These are phyloP conservation scores for Bufo bufo DNA, from an alignment of 2,113 vertebrate species.

Conservation along the genomic window DNA sequence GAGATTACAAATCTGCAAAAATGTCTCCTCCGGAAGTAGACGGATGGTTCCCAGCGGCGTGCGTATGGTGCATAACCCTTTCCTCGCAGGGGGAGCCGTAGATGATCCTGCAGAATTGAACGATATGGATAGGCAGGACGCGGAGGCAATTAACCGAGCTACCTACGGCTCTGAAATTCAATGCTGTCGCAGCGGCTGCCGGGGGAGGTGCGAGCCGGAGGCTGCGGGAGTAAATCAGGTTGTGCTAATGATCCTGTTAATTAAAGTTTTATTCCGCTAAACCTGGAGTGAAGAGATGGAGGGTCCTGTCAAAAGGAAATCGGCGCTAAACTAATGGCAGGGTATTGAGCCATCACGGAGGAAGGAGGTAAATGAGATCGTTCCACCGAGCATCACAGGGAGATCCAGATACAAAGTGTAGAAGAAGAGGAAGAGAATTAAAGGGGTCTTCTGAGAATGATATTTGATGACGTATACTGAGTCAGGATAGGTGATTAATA, in stretches of 20 bases:
- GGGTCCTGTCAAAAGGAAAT: constrained; percentile 61
- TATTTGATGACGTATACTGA: no score
- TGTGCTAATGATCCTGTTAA: constrained; percentile 75
- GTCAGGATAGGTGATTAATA: no score
- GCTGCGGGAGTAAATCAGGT: constrained; percentile 73
- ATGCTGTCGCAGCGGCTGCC: constrained; percentile 70
- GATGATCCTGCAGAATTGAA: neutral
- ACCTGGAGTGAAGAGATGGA: constrained; percentile 67
- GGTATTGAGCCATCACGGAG: constrained; percentile 5
- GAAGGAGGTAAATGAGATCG: neutral
- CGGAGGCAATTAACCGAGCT: constrained; percentile 67
- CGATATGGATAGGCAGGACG: constrained; percentile 5
- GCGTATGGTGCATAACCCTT: neutral
- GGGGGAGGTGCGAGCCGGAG: constrained; percentile 67
- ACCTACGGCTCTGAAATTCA: constrained; percentile 73
- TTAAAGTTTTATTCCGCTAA: constrained; percentile 72
- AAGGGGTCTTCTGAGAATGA: no score
- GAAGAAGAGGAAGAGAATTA: no score
- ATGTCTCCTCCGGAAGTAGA: neutral
- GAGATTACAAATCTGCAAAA: constrained; percentile 6
- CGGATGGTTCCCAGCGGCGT: neutral
- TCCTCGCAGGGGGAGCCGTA: neutral
- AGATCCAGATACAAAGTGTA: no score
- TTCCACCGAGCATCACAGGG: no score
- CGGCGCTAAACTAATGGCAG: constrained; percentile 42